Evolutionary conservation across 2,888 invertebrate species (phyloP).

Genomic region (Acrobasis repandana): DNA sequence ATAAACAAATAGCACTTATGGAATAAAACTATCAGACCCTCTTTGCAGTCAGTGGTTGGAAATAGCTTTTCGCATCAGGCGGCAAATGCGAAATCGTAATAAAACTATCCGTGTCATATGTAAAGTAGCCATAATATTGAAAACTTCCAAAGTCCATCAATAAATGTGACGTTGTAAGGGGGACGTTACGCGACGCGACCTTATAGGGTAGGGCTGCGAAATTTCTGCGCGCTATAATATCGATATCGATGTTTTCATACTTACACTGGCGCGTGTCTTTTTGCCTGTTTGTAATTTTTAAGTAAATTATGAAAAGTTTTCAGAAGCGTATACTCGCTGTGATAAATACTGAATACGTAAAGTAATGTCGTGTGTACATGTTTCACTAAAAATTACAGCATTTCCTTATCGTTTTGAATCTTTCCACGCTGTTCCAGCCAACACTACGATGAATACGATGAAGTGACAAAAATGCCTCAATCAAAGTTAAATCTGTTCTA

Average conservation of each 20-base stretch:
- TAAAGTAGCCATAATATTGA: constrained; percentile 82
- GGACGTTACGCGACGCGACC: constrained; percentile 58
- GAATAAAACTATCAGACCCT: constrained; percentile 44
- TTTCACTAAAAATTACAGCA: no score
- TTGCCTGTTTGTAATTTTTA: no score
- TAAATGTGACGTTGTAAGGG: constrained; percentile 76
- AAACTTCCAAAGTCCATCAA: constrained; percentile 82
- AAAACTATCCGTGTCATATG: constrained; percentile 78
- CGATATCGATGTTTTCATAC: neutral
- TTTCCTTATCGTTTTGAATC: no score
- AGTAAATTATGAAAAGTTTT: no score
- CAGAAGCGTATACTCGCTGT: no score
- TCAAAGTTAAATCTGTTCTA: no score
- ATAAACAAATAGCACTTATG: constrained; percentile 30
- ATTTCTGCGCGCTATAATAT: neutral
- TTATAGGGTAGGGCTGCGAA: constrained; percentile 35
- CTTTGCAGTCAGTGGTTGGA: constrained; percentile 45
- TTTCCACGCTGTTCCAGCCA: no score
- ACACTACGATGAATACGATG: no score
- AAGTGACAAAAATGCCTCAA: no score
- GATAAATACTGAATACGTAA: no score
- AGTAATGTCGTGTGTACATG: no score
- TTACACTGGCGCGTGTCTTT: no score
- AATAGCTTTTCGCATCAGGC: constrained; percentile 73
- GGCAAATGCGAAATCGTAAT: constrained; percentile 83